Base-by-base conservation (phyloP, 2,113 vertebrate genomes). In the Thunnus thynnus region DNA sequence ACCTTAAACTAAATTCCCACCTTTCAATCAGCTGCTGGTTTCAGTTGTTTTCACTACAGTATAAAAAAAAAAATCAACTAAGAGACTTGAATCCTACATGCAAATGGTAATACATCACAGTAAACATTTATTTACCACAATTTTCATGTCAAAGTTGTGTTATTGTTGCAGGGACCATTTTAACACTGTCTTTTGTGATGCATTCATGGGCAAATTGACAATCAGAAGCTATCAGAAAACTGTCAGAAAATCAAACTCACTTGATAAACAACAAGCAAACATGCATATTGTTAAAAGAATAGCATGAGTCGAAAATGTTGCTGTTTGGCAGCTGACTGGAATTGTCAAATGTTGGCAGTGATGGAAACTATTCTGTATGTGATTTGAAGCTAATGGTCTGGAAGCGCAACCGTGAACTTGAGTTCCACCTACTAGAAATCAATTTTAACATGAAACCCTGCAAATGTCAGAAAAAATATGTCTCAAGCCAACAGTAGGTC, bases 91-190 rank as follows among this genome's bases (percentile, higher is more conserved):
- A 73, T 60, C 60, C 47, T 50, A 17, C 65, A 51, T 36, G 41
- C 27, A n/a, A 69, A 75, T 56, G 18, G 41, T 36, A 51, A 78
- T 81, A 60, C 64, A 68, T 67, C 58, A 60, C 54, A 79, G 32
- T 41, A 75, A 78, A 52, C 44, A 76, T 83, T 63, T 60, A 66
- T 41, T 20, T 46, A 57, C 61, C 51, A 30, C 69, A 12, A 86
- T 84, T 62, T 78, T 85, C 71, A 67, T 76, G 74, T 89, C 78
- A 85, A 25, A 75, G 14, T 36, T 44, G 18, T 78, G 44, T 72
- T 71, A 54, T 63, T 70, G 71, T 63, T 44, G 65, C 41, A 18
- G 47, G 52, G 16, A 67, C n/a, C 6, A 12, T 54, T 72, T 60
- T 58, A 52, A 54, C 27, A 3, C 44, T 60, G 47, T 32, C 25